phyloP scores from a whole-genome alignment of 2,113 vertebrate genomes.

The Malaclemys terrapin region DNA sequence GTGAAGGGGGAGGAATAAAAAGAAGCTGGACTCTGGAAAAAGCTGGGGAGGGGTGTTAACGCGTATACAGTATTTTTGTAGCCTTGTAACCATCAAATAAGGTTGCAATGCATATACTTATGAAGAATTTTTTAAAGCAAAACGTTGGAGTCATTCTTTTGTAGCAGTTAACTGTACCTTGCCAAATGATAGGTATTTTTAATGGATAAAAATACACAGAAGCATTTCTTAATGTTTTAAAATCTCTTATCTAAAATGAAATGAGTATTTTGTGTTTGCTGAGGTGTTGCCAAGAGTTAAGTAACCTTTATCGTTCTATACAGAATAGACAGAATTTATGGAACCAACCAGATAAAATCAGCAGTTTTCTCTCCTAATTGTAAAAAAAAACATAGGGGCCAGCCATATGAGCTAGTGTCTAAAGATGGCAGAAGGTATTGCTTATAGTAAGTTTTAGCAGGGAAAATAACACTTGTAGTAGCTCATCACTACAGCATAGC shows the following conservation, averaged over 20 bases:
- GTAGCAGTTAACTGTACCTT: background rate
- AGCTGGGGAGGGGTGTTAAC: background rate
- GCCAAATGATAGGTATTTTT: background rate
- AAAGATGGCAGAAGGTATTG: conserved; percentile 33
- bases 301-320: background rate
- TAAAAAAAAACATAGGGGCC: background rate
- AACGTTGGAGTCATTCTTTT: background rate
- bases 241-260: background rate
- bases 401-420: background rate
- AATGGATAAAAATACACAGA: background rate
- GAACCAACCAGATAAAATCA: background rate
- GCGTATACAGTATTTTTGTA: background rate
- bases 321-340: background rate
- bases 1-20: rapidly evolving
- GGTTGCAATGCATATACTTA: background rate
- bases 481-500: conserved; percentile 13
- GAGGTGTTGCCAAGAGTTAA: background rate
- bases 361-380: background rate
- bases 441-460: background rate
- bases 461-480: background rate
- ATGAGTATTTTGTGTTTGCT: background rate
- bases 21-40: background rate
- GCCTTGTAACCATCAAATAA: background rate
- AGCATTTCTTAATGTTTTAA: background rate
- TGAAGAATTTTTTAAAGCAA: background rate